A percentile compares a stretch with the other conserved stretches of the same genome.
Evolutionary conservation across 2,113 vertebrate genomes (phyloP).

Genomic region (Acanthochromis polyacanthus): DNA sequence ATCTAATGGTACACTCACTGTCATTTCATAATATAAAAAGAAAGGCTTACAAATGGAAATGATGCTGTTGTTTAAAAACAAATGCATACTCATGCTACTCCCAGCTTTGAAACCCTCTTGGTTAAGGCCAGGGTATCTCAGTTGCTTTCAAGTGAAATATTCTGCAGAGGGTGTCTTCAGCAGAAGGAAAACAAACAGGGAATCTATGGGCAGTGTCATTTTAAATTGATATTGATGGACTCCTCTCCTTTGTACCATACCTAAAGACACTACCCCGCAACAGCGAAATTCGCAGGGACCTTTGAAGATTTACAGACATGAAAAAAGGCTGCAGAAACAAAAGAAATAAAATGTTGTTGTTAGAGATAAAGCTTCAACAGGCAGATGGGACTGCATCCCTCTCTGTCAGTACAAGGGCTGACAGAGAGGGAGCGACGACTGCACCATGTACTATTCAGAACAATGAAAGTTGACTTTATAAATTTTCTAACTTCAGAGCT

Average conservation of each 20-base stretch:
- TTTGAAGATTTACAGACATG: neutral
- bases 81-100: neutral
- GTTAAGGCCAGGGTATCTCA: slow-evolving; percentile 7
- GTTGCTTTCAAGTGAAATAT: slow-evolving; percentile 4
- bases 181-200: slow-evolving; percentile 2
- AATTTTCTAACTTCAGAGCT: neutral
- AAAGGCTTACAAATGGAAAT: neutral
- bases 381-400: neutral
- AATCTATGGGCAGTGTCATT: neutral
- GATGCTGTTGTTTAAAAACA: slow-evolving; percentile 12
- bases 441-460: slow-evolving; percentile 10
- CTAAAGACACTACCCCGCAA: neutral
- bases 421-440: slow-evolving; percentile 10
- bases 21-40: slow-evolving; percentile 11
- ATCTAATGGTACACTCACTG: slow-evolving; percentile 22
- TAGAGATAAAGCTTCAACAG: slow-evolving; percentile 24
- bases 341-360: slow-evolving; percentile 15
- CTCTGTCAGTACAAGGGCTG: neutral
- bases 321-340: neutral
- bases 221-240: slow-evolving; percentile 23
- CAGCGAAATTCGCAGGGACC: neutral
- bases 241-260: neutral
- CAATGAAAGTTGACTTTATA: slow-evolving; percentile 27
- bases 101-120: slow-evolving; percentile 17
- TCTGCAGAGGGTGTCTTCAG: neutral